Conservation (phyloP, 1,140 invertebrate genomes). For the Sitodiplosis mosellana region DNA sequence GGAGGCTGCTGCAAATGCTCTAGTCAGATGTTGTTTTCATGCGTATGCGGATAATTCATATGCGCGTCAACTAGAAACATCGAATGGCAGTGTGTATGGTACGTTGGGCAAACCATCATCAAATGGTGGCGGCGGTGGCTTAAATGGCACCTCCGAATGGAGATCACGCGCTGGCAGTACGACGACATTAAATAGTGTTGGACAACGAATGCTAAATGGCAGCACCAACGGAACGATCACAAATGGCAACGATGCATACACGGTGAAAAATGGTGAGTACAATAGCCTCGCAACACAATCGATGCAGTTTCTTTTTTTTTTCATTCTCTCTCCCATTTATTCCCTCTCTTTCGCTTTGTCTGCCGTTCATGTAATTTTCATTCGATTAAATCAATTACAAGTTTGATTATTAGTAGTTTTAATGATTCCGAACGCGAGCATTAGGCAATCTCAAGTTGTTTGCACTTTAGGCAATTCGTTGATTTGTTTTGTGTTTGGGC, state of each 20-base stretch:
- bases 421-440: no score
- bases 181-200: constrained; percentile 34
- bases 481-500: no score
- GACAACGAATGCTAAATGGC: constrained; percentile 17
- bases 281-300: neutral
- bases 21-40: constrained; percentile 87
- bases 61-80: constrained; percentile 54
- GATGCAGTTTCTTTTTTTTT: no score
- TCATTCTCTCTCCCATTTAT: no score
- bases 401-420: no score
- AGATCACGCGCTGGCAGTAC: constrained; percentile 31
- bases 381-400: no score
- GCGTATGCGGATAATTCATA: constrained; percentile 88
- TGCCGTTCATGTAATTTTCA: no score
- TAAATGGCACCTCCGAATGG: constrained; percentile 26
- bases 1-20: constrained; percentile 83
- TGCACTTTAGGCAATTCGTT: no score
- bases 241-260: constrained; percentile 15
- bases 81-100: constrained; percentile 20
- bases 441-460: no score
- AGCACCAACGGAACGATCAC: constrained; percentile 14
- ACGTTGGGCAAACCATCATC: constrained; percentile 25
- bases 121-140: constrained; percentile 26
- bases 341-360: no score
- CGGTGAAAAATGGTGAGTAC: constrained; percentile 25